A percentile compares a stretch with the other conserved stretches of the same genome.
Evolutionary conservation across 1,140 invertebrate genomes (phyloP).

Genomic region (Leguminivora glycinivorella): DNA sequence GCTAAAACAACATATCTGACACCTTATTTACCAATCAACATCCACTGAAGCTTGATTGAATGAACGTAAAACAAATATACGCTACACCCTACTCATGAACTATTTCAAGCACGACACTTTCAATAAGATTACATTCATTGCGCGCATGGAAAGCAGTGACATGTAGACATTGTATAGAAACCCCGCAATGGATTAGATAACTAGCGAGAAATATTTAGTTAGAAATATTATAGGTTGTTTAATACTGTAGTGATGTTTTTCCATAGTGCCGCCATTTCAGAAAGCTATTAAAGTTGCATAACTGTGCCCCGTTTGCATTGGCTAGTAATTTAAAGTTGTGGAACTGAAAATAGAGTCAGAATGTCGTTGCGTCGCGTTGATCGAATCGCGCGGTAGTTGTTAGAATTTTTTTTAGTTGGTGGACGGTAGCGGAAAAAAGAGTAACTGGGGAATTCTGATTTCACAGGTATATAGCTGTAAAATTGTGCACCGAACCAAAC

Average conservation of each 20-base stretch:
- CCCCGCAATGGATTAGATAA: neutral
- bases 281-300: slow-evolving; percentile 33
- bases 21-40: slow-evolving; percentile 34
- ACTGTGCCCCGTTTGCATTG: slow-evolving; percentile 22
- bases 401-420: neutral
- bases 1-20: slow-evolving; percentile 32
- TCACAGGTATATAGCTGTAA: neutral
- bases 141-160: neutral
- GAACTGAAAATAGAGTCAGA: slow-evolving; percentile 24
- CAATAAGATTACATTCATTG: neutral
- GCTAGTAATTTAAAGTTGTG: slow-evolving; percentile 33
- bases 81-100: neutral
- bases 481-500: neutral
- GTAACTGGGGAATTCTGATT: neutral
- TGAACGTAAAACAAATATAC: slow-evolving; percentile 30
- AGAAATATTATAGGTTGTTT: slow-evolving; percentile 13
- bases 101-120: neutral
- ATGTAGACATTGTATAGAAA: neutral
- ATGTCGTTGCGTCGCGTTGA: slow-evolving; percentile 16
- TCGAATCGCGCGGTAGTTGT: slow-evolving; percentile 25
- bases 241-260: slow-evolving; percentile 29
- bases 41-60: slow-evolving; percentile 32
- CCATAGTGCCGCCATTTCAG: slow-evolving; percentile 28
- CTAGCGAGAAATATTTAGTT: neutral
- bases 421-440: neutral